These are phyloP conservation scores for Chlamydotis undulata DNA, from an alignment of 2,113 vertebrate species.

Conservation along the genomic window DNA sequence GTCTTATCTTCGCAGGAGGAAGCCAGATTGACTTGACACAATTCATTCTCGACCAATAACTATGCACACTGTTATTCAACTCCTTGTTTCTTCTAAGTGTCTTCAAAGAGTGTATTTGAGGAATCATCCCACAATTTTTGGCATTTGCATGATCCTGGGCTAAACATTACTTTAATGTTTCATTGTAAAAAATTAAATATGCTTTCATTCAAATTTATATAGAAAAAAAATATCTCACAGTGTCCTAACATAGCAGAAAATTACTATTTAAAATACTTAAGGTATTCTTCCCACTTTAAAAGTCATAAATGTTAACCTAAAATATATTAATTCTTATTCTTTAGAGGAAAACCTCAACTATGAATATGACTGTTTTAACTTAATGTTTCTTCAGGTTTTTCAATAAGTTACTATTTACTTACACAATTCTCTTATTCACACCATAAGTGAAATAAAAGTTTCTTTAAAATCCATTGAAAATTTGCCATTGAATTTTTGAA, in stretches of 20 bases:
- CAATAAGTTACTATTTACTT: background rate
- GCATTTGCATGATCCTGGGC: background rate
- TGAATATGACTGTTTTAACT: background rate
- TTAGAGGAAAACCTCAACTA: background rate
- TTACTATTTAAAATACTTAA: background rate
- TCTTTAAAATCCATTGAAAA: background rate
- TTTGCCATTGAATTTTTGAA: background rate
- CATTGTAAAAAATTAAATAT: background rate
- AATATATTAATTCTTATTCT: background rate
- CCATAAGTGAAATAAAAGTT: background rate
- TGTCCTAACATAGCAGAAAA: background rate
- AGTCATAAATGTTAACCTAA: background rate
- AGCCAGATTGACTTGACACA: slow-evolving; percentile 36
- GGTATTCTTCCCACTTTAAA: background rate
- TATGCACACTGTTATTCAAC: background rate
- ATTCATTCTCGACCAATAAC: slow-evolving; percentile 7
- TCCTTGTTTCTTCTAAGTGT: background rate
- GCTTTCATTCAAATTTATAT: background rate
- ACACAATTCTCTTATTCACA: background rate
- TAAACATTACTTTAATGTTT: background rate
- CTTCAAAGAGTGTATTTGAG: background rate
- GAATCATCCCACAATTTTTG: background rate
- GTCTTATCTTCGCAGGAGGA: slow-evolving; percentile 46
- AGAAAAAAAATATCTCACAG: background rate
- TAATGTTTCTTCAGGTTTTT: background rate